Evolutionary conservation across 2,797 vertebrate species (phyloP), one percentile per base, ranked within the genome.

Genomic region (Syngnathus rostellatus): DNA sequence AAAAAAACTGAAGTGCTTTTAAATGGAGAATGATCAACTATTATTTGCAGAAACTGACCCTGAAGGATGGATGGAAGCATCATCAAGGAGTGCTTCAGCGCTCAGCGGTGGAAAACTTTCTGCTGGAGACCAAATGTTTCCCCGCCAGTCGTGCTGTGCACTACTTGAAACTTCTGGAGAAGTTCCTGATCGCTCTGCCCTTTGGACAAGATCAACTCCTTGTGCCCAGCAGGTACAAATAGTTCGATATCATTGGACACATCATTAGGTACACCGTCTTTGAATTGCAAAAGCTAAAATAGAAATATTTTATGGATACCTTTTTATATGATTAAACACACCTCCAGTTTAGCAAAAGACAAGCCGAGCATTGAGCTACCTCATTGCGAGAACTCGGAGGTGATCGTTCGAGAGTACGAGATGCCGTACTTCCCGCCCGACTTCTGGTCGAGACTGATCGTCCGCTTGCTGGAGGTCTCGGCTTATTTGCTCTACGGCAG

Each of bases 401-500:
- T 97, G 63, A 94, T 97, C 6, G 83, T 98, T 71, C 92, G 97
- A 65, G 87, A 96, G 0, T 99, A 98, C 63, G 95, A 98, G 89
- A 96, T 97, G 95, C 96, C 97, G 0, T 98, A 97, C 77, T 97
- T 98, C 82, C 97, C 97, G 37, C 94, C 99, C 94, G 97, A 95
- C 70, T 98, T 92, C 87, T 99, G 97, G 97, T 94, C 96, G 5
- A 91, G 95, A 39, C 91, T 95, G 78, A 98, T 99, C 84, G 94
- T 89, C 81, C 93, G 92, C 16, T 87, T 99, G 17, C 91, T 99
- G 74, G 95, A 97, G 88, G 90, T 97, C 71, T 98, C 95, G 3
- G 86, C 91, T 2, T 93, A 89, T 69, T 83, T 99, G 90, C 90
- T 98, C 0, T 89, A 79, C 73, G 94, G 93, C 81, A 90, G 89